Conservation (phyloP, 2,888 invertebrate species). For the Creontiades dilutus region DNA sequence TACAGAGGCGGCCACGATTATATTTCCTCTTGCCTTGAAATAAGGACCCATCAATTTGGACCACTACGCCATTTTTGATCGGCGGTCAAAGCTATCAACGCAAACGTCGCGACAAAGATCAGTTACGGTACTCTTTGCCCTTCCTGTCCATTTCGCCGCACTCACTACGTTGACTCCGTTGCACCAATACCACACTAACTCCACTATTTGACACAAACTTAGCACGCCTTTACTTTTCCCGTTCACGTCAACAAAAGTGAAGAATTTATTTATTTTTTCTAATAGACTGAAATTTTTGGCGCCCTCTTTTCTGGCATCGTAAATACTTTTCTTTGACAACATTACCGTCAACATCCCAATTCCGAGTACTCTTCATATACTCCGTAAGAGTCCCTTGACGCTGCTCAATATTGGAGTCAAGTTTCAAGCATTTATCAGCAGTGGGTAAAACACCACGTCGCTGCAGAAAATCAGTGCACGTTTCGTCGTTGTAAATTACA, state of each 20-base stretch:
- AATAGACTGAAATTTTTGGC: conserved; percentile 41
- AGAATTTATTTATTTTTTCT: conserved; percentile 44
- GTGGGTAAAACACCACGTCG: conserved; percentile 8
- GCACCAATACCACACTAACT: conserved; percentile 38
- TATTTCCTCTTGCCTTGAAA: conserved; percentile 26
- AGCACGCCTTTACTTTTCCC: conserved; percentile 11
- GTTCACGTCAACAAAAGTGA: conserved; percentile 37
- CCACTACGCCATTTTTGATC: neutral
- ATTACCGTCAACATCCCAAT: neutral
- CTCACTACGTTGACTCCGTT: conserved; percentile 23
- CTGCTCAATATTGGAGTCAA: too few species aligned
- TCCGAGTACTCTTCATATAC: conserved; percentile 20
- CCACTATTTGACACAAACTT: conserved; percentile 33
- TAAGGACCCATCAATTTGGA: conserved; percentile 41
- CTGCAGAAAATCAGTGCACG: too few species aligned
- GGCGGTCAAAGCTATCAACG: neutral
- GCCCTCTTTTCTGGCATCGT: conserved; percentile 34
- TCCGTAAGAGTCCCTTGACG: neutral
- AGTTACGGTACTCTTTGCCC: too few species aligned
- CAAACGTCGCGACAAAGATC: too few species aligned
- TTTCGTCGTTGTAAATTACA: neutral
- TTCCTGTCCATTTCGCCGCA: conserved; percentile 1
- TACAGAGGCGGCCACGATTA: too few species aligned
- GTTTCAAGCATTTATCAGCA: neutral
- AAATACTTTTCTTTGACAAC: conserved; percentile 24